Percentiles rank a stretch among this genome's conserved stretches.
Conservation (phyloP, 2,113 vertebrate species). For the Lagopus muta region DNA sequence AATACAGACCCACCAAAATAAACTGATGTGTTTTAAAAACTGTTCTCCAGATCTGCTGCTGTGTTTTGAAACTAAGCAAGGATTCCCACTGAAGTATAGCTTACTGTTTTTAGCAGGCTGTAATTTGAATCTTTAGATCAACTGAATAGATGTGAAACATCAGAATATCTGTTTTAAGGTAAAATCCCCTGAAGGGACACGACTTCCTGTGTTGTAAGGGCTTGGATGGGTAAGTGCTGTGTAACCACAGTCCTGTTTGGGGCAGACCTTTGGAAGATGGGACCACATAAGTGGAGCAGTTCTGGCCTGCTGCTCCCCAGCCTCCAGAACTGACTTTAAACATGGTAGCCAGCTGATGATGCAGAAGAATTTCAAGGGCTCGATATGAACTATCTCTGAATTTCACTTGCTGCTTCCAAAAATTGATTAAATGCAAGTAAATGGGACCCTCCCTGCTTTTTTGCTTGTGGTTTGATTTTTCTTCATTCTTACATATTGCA, state of each 20-base stretch:
- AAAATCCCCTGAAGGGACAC: neutral
- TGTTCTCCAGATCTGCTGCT: rapidly evolving
- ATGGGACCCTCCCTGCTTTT: neutral
- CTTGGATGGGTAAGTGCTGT: neutral
- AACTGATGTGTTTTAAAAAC: neutral
- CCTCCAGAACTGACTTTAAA: neutral
- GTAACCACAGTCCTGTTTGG: neutral
- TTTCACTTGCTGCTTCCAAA: neutral
- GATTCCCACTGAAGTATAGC: neutral
- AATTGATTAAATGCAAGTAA: neutral
- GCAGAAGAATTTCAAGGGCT: neutral
- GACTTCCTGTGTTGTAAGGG: neutral
- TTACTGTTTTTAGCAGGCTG: neutral
- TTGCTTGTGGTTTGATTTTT: neutral
- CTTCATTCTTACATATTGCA: neutral
- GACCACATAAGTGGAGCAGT: rapidly evolving
- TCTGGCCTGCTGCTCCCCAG: neutral
- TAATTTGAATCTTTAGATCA: neutral
- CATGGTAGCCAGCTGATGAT: neutral
- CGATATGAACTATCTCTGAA: neutral
- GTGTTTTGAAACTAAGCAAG: neutral
- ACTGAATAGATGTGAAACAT: neutral
- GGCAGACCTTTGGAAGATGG: neutral
- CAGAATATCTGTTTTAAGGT: neutral
- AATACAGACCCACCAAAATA: conserved; percentile 98